Conservation (phyloP, 2,888 invertebrate genomes). For the Anthophora plumipes region DNA sequence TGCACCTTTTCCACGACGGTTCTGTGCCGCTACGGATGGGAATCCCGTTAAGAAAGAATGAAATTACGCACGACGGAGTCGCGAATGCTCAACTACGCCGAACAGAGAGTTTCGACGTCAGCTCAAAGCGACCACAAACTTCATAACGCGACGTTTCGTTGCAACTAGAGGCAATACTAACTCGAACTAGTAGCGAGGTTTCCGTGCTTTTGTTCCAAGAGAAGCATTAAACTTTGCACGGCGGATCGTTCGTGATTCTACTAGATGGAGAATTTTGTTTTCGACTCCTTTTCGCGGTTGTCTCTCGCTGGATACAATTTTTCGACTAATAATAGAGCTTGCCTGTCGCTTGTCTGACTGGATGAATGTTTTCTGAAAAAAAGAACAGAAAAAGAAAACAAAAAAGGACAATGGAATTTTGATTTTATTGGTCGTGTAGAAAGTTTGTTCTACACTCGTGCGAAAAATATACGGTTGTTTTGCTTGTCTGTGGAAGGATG, state of each 20-base stretch:
- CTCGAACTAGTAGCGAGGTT: background rate
- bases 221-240: slow-evolving; percentile 4
- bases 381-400: no score
- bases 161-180: slow-evolving; percentile 1
- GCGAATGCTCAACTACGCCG: background rate
- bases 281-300: background rate
- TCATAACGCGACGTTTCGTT: slow-evolving; percentile 47
- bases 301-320: background rate
- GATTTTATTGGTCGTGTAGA: no score
- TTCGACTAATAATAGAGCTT: background rate
- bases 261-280: background rate
- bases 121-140: slow-evolving; percentile 50
- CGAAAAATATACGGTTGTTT: no score
- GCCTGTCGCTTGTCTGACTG: background rate
- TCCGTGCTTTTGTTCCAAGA: background rate
- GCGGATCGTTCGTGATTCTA: background rate
- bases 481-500: no score
- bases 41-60: slow-evolving; percentile 2
- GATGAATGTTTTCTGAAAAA: background rate
- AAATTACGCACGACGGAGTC: slow-evolving; percentile 38
- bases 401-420: no score
- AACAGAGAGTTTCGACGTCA: slow-evolving; percentile 14
- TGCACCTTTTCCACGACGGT: no score
- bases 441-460: no score
- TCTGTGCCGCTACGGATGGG: background rate